Conservation (phyloP, 2,888 invertebrate genomes). For the Phorcus lineatus region DNA sequence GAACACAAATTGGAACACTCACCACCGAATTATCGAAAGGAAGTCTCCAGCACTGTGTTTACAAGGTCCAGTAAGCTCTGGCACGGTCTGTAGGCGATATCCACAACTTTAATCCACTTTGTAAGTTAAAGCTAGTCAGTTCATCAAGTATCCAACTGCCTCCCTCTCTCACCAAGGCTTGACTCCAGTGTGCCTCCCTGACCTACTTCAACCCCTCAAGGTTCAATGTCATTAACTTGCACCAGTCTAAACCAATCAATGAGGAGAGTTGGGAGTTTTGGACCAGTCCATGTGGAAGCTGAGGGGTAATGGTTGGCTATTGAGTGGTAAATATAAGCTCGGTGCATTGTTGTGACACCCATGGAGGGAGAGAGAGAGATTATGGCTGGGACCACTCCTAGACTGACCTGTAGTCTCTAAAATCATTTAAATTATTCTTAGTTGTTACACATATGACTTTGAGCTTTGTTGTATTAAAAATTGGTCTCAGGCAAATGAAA, state of each 20-base stretch:
- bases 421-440: no score
- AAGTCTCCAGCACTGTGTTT: neutral
- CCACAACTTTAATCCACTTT: constrained; percentile 20
- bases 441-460: no score
- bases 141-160: constrained; percentile 8
- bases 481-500: no score
- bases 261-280: neutral
- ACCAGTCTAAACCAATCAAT: constrained; percentile 17
- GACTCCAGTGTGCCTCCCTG: constrained; percentile 9
- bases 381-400: no score
- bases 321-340: neutral
- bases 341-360: no score
- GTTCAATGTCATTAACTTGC: constrained; percentile 24
- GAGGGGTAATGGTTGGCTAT: neutral
- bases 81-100: neutral
- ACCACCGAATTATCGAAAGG: neutral
- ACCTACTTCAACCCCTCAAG: constrained; percentile 22
- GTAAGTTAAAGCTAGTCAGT: neutral
- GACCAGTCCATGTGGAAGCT: constrained; percentile 2
- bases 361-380: no score
- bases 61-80: neutral
- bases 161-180: neutral
- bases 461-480: no score
- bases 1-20: neutral
- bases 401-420: no score